phyloP scores from a whole-genome alignment of 1,140 invertebrate species.

The Drosophila dunni region DNA sequence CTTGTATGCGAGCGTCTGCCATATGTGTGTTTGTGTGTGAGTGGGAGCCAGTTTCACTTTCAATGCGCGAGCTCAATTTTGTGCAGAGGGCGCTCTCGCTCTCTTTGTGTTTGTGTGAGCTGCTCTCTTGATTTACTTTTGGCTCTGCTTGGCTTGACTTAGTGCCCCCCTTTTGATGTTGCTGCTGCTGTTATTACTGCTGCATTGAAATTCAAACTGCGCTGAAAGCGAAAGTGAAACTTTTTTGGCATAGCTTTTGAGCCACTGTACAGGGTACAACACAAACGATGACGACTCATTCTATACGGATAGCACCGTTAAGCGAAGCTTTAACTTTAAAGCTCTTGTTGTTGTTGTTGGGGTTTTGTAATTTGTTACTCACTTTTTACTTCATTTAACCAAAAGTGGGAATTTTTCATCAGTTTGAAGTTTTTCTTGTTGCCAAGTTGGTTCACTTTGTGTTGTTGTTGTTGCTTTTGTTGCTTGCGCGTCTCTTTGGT shows the following conservation, averaged over 20 bases:
- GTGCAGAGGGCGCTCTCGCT: background rate
- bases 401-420: conserved; percentile 54
- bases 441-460: conserved; percentile 41
- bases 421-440: conserved; percentile 39
- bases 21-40: conserved; percentile 13
- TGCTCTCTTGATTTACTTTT: conserved; percentile 13
- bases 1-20: conserved; percentile 15
- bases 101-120: conserved; percentile 33
- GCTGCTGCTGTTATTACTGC: conserved; percentile 34
- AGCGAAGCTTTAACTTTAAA: conserved; percentile 41
- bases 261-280: conserved; percentile 47
- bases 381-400: conserved; percentile 62
- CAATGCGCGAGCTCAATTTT: conserved; percentile 48
- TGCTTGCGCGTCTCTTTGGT: conserved; percentile 46
- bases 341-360: conserved; percentile 33
- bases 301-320: conserved; percentile 39
- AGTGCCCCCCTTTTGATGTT: conserved; percentile 70
- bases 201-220: conserved; percentile 68
- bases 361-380: conserved; percentile 63
- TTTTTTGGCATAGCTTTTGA: conserved; percentile 72
- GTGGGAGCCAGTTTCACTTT: conserved; percentile 74
- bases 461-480: conserved; percentile 48
- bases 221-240: conserved; percentile 83
- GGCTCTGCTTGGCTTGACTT: conserved; percentile 63
- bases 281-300: conserved; percentile 37